phyloP scores from a whole-genome alignment of 1,140 invertebrate species.

The Goniozus legneri region DNA sequence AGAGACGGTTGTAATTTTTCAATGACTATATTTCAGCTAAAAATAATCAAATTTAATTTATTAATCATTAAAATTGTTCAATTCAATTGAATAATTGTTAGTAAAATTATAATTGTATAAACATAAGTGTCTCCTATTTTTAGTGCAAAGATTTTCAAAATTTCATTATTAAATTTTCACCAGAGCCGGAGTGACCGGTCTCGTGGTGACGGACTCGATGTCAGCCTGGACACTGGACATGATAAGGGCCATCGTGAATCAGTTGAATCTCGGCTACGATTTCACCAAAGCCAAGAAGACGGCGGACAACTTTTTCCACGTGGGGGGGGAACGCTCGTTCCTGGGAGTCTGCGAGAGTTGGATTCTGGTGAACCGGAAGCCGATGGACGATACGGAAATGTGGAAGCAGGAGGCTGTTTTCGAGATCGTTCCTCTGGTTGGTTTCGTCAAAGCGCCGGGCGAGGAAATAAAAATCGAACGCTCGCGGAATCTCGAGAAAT shows the following conservation, averaged over 20 bases:
- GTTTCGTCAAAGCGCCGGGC: too few species aligned
- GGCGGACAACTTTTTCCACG: not conserved
- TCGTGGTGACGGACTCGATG: not conserved
- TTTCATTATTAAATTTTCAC: too few species aligned
- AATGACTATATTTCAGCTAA: too few species aligned
- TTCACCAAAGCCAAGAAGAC: not conserved
- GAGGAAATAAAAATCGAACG: not conserved
- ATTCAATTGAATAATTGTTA: too few species aligned
- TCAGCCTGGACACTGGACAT: not conserved
- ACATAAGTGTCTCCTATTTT: too few species aligned
- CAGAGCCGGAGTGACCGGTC: not conserved
- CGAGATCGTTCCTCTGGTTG: too few species aligned
- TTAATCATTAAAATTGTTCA: too few species aligned
- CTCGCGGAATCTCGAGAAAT: not conserved
- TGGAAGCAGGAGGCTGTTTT: too few species aligned
- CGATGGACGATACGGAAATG: not conserved
- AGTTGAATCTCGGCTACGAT: not conserved
- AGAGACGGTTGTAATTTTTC: too few species aligned
- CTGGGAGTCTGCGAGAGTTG: not conserved
- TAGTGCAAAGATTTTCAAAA: too few species aligned
- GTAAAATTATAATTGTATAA: too few species aligned
- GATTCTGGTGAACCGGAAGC: not conserved
- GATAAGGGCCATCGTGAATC: not conserved
- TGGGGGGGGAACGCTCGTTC: not conserved
- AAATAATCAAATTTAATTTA: too few species aligned